Evolutionary conservation across 2,888 invertebrate species (phyloP), one percentile per base, ranked within the genome.

Genomic region (Halocaridina rubra): DNA sequence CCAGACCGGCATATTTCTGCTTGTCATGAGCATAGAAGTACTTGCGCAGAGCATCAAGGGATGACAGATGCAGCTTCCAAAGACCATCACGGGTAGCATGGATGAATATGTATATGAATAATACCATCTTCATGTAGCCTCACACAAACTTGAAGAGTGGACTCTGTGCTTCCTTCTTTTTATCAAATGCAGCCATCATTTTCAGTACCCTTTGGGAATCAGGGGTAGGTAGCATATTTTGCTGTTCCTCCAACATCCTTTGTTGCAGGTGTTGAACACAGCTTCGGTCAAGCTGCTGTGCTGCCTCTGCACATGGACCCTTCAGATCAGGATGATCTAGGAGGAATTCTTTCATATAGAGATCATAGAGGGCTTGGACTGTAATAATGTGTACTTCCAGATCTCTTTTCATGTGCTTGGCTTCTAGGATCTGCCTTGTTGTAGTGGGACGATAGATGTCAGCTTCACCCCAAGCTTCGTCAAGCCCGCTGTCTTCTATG

Each of bases 361-460:
- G 33, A n/a, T n/a, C n/a, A n/a, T n/a, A n/a, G n/a, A n/a, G n/a
- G n/a, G n/a, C n/a, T n/a, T n/a, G n/a, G n/a, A 71, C 71, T 71
- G 71, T 71, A 8, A 32, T 71, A 3, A 71, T 71, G 32, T 32
- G 71, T 32, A 32, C 71, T 30, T 71, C 71, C 19, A 71, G 13
- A 32, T 29, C n/a, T n/a, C n/a, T n/a, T n/a, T n/a, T n/a, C n/a
- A n/a, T n/a, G n/a, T n/a, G n/a, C n/a, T n/a, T n/a, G 39, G 39
- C 39, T 39, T 39, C 39, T 74, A 74, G 24, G 39, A 74, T 74
- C 46, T 74, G 74, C 24, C 74, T 39, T 74, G 33, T 74, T 33
- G 74, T 74, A 39, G 74, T 46, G n/a, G 74, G 74, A 74, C 46
- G 39, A 74, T 74, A 74, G 39, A 74, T 74, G 39, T 74, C 74